These are phyloP conservation scores for Neoascia interrupta DNA, from an alignment of 2,888 invertebrate genomes.

Conservation along the genomic window DNA sequence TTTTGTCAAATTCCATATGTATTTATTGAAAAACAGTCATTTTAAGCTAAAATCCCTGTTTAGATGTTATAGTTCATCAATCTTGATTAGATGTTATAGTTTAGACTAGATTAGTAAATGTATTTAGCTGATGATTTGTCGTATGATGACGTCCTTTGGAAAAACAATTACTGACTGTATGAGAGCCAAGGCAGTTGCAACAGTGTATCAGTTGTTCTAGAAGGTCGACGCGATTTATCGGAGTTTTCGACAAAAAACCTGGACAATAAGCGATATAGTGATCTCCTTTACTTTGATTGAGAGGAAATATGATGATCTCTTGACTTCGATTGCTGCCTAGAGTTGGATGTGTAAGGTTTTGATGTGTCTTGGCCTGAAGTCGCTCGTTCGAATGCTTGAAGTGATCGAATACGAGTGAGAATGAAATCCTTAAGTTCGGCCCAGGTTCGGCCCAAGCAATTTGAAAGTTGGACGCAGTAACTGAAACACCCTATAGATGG, in stretches of 20 bases:
- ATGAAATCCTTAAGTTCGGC: neutral
- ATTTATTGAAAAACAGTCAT: no score
- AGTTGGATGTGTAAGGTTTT: neutral
- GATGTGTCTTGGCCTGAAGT: neutral
- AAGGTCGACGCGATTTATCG: constrained; percentile 19
- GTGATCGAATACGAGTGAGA: constrained; percentile 13
- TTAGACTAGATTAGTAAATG: no score
- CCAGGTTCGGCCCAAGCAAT: constrained; percentile 20
- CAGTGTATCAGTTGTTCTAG: constrained; percentile 10
- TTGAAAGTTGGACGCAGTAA: constrained; percentile 4
- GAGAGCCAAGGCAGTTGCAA: constrained; percentile 24
- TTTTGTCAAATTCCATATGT: no score
- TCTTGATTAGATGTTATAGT: no score
- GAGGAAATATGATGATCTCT: constrained; percentile 11
- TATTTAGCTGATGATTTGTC: neutral
- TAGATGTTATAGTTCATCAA: no score
- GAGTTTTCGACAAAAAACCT: constrained; percentile 23
- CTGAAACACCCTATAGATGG: neutral
- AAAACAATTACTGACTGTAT: constrained; percentile 9
- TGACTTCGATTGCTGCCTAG: constrained; percentile 9
- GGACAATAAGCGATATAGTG: constrained; percentile 30
- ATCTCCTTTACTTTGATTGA: constrained; percentile 19
- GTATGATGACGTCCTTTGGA: constrained; percentile 19
- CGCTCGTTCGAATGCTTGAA: constrained; percentile 13
- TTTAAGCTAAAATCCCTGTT: no score